phyloP scores from a whole-genome alignment of 2,113 vertebrate species.

The Oophaga pumilio region DNA sequence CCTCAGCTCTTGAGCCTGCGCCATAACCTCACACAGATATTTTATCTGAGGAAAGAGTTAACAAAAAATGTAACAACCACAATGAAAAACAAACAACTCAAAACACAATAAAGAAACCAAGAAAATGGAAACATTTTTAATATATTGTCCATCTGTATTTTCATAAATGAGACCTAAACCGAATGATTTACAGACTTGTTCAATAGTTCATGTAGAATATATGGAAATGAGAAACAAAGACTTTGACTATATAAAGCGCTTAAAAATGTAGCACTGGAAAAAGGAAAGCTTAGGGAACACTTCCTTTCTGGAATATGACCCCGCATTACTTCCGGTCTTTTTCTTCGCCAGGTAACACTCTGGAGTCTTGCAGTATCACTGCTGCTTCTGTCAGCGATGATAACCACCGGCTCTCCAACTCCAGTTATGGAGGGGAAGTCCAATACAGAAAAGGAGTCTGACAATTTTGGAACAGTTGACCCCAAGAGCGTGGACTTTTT shows the following conservation, averaged over 20 bases:
- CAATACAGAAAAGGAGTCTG: rapidly evolving
- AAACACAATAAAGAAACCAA: too few species aligned
- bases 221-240: background rate
- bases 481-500: background rate
- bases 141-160: too few species aligned
- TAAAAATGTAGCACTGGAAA: too few species aligned
- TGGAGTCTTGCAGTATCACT: conserved; percentile 66
- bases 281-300: background rate
- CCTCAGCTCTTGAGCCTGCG: too few species aligned
- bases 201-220: background rate
- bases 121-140: too few species aligned
- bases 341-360: conserved; percentile 52
- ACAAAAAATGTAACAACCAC: too few species aligned
- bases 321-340: background rate
- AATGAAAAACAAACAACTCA: too few species aligned
- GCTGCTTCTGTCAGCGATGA: conserved; percentile 63
- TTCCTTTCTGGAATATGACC: background rate
- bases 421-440: conserved; percentile 34
- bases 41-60: too few species aligned
- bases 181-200: background rate
- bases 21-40: too few species aligned
- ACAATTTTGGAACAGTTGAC: conserved; percentile 44
- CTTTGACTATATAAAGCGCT: too few species aligned
- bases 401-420: conserved; percentile 49
- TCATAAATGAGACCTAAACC: background rate